Percentiles rank a stretch among this genome's conserved stretches.
Evolutionary conservation across 1,140 invertebrate genomes (phyloP).

Genomic region (Anoplophora glabripennis): DNA sequence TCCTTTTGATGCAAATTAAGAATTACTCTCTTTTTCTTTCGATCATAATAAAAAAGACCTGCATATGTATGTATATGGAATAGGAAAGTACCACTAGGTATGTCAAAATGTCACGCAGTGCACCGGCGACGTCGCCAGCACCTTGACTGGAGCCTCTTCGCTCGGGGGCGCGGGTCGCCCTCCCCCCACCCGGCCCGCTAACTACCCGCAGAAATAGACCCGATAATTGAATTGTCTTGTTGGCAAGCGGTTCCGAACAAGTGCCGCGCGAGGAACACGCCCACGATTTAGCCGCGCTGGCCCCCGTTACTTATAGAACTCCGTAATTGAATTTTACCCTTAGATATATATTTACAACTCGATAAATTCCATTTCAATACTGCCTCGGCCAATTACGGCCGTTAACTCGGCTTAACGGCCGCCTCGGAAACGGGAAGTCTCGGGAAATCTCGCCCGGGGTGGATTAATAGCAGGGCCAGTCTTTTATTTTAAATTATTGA

Average conservation of each 20-base stretch:
- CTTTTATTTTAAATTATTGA: too few relatives aligned
- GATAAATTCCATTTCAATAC: slow-evolving; percentile 38
- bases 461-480: too few relatives aligned
- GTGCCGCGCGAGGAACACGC: slow-evolving; percentile 30
- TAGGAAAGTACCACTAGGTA: too few relatives aligned
- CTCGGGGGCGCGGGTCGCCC: slow-evolving; percentile 1
- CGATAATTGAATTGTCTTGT: slow-evolving; percentile 50
- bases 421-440: too few relatives aligned
- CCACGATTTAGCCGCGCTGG: slow-evolving; percentile 40
- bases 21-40: too few relatives aligned
- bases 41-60: too few relatives aligned
- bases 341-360: slow-evolving; percentile 38
- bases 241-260: slow-evolving; percentile 24
- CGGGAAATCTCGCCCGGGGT: too few relatives aligned
- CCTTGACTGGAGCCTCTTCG: slow-evolving; percentile 29
- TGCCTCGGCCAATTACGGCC: slow-evolving; percentile 8
- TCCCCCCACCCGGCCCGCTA: slow-evolving; percentile 16
- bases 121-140: slow-evolving; percentile 24
- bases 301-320: slow-evolving; percentile 42
- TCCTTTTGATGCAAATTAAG: too few relatives aligned
- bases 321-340: slow-evolving; percentile 47
- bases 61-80: too few relatives aligned
- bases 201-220: slow-evolving; percentile 41
- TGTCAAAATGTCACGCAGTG: too few relatives aligned
- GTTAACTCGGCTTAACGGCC: neutral